Percentiles rank a stretch among this genome's conserved stretches.
Conservation (phyloP, 2,113 vertebrate genomes). For the Lota lota region DNA sequence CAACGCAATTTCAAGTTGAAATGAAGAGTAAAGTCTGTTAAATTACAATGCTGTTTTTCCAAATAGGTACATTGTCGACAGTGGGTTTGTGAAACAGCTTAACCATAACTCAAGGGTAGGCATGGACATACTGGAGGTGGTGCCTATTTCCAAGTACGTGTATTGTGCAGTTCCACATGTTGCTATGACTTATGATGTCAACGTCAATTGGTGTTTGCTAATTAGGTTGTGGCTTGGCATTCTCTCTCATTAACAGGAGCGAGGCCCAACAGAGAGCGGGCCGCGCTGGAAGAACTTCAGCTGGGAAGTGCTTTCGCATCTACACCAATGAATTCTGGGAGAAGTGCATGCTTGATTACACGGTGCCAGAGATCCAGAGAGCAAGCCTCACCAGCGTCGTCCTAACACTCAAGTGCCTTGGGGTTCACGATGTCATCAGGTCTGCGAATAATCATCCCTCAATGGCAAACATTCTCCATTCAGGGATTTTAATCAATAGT, state of each 20-base stretch:
- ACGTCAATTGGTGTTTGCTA: not conserved
- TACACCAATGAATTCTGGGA: slow-evolving; percentile 92
- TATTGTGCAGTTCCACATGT: too few relatives aligned
- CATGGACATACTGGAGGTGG: slow-evolving; percentile 91
- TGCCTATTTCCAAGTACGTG: slow-evolving; percentile 96
- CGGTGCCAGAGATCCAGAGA: slow-evolving; percentile 91
- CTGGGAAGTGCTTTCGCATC: slow-evolving; percentile 87
- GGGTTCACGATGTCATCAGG: slow-evolving; percentile 94
- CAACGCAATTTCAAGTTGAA: not conserved
- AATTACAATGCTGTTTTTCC: not conserved
- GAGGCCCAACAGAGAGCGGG: slow-evolving; percentile 91
- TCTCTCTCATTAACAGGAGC: slow-evolving; percentile 71
- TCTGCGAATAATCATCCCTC: slow-evolving; percentile 45
- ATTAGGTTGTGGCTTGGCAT: not conserved
- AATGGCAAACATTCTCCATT: too few relatives aligned
- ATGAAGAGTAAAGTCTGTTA: not conserved
- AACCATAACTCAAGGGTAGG: slow-evolving; percentile 93
- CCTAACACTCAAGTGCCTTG: slow-evolving; percentile 93
- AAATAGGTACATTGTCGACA: slow-evolving; percentile 89
- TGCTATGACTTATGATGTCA: too few relatives aligned
- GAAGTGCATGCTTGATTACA: slow-evolving; percentile 91
- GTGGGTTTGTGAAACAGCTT: slow-evolving; percentile 96
- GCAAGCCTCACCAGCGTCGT: slow-evolving; percentile 89
- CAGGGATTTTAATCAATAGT: too few relatives aligned
- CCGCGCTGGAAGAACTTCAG: slow-evolving; percentile 85